phyloP scores from a whole-genome alignment of 2,797 vertebrate species.

The Thalassophryne amazonica region DNA sequence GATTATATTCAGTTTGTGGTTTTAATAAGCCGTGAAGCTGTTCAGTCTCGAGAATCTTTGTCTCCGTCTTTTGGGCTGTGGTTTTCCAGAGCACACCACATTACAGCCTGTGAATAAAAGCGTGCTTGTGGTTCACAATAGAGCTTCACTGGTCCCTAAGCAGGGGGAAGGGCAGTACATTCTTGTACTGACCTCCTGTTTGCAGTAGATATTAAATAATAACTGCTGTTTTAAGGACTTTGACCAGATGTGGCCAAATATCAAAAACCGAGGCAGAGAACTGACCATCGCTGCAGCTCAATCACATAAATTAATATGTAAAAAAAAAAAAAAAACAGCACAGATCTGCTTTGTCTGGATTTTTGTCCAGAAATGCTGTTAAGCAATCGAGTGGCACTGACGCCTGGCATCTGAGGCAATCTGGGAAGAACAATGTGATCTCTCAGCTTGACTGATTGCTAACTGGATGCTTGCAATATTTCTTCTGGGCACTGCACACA shows the following conservation, averaged over 20 bases:
- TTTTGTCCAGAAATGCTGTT: background rate
- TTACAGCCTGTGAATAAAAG: constrained; percentile 59
- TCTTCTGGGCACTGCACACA: constrained; percentile 16
- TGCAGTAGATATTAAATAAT: constrained; percentile 61
- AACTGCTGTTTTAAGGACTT: constrained; percentile 14
- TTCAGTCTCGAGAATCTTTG: constrained; percentile 15
- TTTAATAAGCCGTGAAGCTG: constrained; percentile 1
- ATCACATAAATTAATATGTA: background rate
- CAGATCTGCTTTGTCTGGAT: constrained; percentile 9
- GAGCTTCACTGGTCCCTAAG: constrained; percentile 42
- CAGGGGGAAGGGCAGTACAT: constrained; percentile 65
- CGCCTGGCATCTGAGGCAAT: constrained; percentile 25
- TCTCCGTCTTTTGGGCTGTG: constrained; percentile 31
- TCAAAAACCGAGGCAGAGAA: background rate
- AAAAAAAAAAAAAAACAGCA: too few relatives aligned
- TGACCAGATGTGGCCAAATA: background rate
- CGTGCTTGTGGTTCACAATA: constrained; percentile 64
- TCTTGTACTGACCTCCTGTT: constrained; percentile 63
- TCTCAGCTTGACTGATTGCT: constrained; percentile 41
- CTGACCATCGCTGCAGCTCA: background rate
- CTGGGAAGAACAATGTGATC: constrained; percentile 32
- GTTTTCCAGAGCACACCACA: constrained; percentile 44
- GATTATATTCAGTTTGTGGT: background rate
- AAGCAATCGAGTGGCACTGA: background rate
- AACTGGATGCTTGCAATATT: constrained; percentile 34